These are phyloP conservation scores for Danio aesculapii DNA, from an alignment of 2,797 vertebrate genomes.

Conservation along the genomic window DNA sequence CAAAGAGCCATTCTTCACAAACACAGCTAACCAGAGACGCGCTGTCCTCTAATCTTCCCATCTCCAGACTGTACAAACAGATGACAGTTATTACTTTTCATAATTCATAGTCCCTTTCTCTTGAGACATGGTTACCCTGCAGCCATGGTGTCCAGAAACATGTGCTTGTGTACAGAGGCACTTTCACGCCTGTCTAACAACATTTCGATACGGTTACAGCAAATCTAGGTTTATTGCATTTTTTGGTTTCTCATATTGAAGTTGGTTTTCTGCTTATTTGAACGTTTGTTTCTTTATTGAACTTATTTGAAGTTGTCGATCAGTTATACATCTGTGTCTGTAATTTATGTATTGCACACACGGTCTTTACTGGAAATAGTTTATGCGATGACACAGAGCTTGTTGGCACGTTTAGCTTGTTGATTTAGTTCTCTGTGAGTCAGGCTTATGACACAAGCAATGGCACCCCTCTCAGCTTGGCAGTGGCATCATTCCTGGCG, in stretches of 20 bases:
- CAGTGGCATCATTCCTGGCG: constrained; percentile 49
- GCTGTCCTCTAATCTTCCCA: constrained; percentile 50
- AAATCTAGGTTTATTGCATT: constrained; percentile 19
- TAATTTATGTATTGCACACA: constrained; percentile 32
- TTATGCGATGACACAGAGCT: constrained; percentile 27
- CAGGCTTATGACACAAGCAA: constrained; percentile 48
- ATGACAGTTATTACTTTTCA: constrained; percentile 54
- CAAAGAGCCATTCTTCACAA: constrained; percentile 56
- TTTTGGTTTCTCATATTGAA: constrained; percentile 1
- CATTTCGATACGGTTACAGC: not conserved
- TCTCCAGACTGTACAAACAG: constrained; percentile 60
- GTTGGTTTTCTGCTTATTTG: constrained; percentile 1
- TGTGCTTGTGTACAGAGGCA: constrained; percentile 16
- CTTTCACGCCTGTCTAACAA: constrained; percentile 22
- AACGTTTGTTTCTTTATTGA: not conserved
- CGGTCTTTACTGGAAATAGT: constrained; percentile 42
- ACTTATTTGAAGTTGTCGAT: not conserved
- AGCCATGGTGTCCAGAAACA: constrained; percentile 19
- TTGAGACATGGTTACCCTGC: constrained; percentile 10
- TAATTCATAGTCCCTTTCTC: constrained; percentile 29
- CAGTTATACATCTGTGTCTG: constrained; percentile 11
- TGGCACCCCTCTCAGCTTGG: constrained; percentile 46
- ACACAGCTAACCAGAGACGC: constrained; percentile 49
- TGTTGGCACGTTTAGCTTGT: constrained; percentile 57
- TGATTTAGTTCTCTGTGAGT: constrained; percentile 60